A percentile compares a stretch with the other conserved stretches of the same genome.
phyloP scores from a whole-genome alignment of 2,888 invertebrate genomes.

The Drosophila demipolita region DNA sequence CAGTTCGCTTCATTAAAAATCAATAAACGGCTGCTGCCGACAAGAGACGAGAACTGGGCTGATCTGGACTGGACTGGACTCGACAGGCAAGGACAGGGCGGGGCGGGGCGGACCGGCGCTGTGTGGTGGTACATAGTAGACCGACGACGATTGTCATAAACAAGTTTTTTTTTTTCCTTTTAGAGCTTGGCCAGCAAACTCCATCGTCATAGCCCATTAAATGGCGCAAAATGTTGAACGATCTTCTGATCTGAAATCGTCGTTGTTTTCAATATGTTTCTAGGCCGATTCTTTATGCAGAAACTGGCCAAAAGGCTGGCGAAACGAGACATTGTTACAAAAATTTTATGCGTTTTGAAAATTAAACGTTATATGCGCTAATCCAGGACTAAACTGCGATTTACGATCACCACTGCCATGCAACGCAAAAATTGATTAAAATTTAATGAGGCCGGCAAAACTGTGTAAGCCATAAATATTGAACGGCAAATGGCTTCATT shows the following conservation, averaged over 20 bases:
- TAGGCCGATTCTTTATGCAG: background rate
- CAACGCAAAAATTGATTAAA: constrained; percentile 76
- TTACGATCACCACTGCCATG: constrained; percentile 62
- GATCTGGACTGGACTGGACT: background rate
- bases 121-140: constrained; percentile 16
- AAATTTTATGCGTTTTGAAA: constrained; percentile 80
- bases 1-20: constrained; percentile 82
- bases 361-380: constrained; percentile 79
- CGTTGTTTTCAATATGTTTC: background rate
- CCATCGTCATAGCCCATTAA: constrained; percentile 49
- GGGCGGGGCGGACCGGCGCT: background rate
- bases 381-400: constrained; percentile 79
- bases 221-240: constrained; percentile 71
- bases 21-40: constrained; percentile 76
- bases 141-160: constrained; percentile 19
- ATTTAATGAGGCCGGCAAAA: constrained; percentile 68
- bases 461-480: constrained; percentile 73
- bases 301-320: background rate
- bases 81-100: background rate
- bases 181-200: background rate
- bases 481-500: constrained; percentile 72
- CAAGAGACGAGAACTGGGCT: constrained; percentile 5
- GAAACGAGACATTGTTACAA: constrained; percentile 73
- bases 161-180: constrained; percentile 20
- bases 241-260: constrained; percentile 31